Conservation (phyloP, 2,113 vertebrate species). For the Pelvicachromis taeniatus region DNA sequence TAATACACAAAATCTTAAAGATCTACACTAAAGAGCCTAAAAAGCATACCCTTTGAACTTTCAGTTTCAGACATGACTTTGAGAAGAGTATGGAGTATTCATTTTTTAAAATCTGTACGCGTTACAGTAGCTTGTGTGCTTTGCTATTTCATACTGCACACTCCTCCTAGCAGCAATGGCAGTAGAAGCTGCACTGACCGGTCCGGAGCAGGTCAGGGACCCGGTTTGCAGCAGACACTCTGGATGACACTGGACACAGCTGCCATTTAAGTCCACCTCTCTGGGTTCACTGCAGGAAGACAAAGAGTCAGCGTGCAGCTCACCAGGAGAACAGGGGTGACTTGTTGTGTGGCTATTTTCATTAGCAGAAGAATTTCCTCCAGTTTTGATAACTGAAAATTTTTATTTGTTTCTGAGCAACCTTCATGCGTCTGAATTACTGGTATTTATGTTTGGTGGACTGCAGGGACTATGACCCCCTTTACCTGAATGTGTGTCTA, state of each 20-base stretch:
- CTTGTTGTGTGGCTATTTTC: neutral
- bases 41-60: neutral
- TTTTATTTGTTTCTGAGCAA: neutral
- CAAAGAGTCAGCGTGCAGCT: neutral
- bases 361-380: neutral
- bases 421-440: neutral
- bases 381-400: neutral
- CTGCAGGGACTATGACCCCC: neutral
- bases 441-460: neutral
- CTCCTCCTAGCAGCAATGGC: neutral
- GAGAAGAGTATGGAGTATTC: neutral
- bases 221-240: conserved; percentile 75
- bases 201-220: conserved; percentile 71
- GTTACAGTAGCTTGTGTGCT: neutral
- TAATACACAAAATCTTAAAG: neutral
- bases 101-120: neutral
- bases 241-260: conserved; percentile 77
- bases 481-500: neutral
- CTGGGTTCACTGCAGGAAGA: conserved; percentile 69
- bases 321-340: neutral
- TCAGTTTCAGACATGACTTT: neutral
- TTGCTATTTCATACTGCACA: neutral
- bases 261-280: conserved; percentile 71
- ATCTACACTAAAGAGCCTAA: neutral
- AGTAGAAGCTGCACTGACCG: conserved; percentile 63